Conservation (phyloP, 2,888 invertebrate species). For the Lepidochrysops patricia region DNA sequence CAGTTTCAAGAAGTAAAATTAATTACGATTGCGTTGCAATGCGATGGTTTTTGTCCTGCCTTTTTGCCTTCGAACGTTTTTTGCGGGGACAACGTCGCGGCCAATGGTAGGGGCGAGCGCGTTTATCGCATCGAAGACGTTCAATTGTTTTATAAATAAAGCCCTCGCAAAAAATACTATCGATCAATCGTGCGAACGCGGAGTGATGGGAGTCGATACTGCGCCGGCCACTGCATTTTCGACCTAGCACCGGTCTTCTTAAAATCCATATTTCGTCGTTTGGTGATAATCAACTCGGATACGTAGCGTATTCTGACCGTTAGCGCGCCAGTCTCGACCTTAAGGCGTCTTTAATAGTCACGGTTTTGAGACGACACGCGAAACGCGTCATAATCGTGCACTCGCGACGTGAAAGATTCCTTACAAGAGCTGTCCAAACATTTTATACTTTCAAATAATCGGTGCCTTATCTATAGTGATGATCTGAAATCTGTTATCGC, state of each 20-base stretch:
- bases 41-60: constrained; percentile 25
- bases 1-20: constrained; percentile 30
- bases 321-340: constrained; percentile 31
- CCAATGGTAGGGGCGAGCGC: constrained; percentile 58
- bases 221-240: constrained; percentile 27
- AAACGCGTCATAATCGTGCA: constrained; percentile 60
- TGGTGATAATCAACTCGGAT: constrained; percentile 28
- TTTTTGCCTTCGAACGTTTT: constrained; percentile 32
- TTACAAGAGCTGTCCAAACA: constrained; percentile 71
- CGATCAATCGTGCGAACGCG: constrained; percentile 74
- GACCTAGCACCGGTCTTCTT: constrained; percentile 30
- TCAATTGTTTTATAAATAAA: constrained; percentile 74
- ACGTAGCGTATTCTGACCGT: constrained; percentile 24
- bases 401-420: constrained; percentile 66
- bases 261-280: constrained; percentile 32
- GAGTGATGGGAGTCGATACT: constrained; percentile 58
- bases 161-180: constrained; percentile 70
- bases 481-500: constrained; percentile 65
- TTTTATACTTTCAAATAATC: constrained; percentile 73
- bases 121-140: constrained; percentile 60
- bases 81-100: constrained; percentile 34
- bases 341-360: constrained; percentile 29
- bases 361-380: constrained; percentile 27
- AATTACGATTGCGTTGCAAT: constrained; percentile 29
- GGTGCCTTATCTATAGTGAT: constrained; percentile 64